Evolutionary conservation across 2,113 vertebrate species (phyloP), one percentile per base, ranked within the genome.

Genomic region (Siphamia tubifer): DNA sequence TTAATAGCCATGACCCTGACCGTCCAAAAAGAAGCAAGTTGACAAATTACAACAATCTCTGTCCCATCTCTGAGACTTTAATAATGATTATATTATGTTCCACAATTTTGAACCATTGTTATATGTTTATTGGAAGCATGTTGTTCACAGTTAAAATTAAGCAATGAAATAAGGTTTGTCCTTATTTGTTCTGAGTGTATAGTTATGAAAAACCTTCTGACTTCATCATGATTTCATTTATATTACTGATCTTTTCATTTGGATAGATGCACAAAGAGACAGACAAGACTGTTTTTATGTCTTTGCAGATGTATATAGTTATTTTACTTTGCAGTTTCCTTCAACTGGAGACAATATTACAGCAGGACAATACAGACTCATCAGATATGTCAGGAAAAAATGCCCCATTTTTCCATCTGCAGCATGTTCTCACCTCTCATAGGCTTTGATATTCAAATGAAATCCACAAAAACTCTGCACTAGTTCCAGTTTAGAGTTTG

Each of bases 401-500:
- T 1, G 47, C 13, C 36, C 52, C 40, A n/a, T 11, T 39, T 6
- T 36, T 39, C 47, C 57, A 54, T 75, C 68, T 61, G 62, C 36
- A 55, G 40, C 39, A 23, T 16, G n/a, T 53, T 57, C 31, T 35
- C 4, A 55, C 74, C 74, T 62, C 48, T 38, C 58, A 68, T 74
- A 77, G 34, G 34, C 80, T 88, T 87, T 88, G 74, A 87, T 90
- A 85, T 90, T 87, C 67, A 85, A 89, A 88, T 82, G 58, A 84
- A 76, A 73, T 55, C 67, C 17, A 16, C 62, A 57, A n/a, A n/a
- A 67, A 62, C 42, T 64, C 53, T 63, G 73, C 9, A 23, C 57
- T 51, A 28, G 45, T 55, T 74, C 66, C 28, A 42, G 40, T 34
- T 57, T 19, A 61, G 51, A 25, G 19, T 24, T 64, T n/a, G n/a